Base-by-base conservation (phyloP, 2,797 vertebrate genomes). In the Distichodus sexfasciatus region DNA sequence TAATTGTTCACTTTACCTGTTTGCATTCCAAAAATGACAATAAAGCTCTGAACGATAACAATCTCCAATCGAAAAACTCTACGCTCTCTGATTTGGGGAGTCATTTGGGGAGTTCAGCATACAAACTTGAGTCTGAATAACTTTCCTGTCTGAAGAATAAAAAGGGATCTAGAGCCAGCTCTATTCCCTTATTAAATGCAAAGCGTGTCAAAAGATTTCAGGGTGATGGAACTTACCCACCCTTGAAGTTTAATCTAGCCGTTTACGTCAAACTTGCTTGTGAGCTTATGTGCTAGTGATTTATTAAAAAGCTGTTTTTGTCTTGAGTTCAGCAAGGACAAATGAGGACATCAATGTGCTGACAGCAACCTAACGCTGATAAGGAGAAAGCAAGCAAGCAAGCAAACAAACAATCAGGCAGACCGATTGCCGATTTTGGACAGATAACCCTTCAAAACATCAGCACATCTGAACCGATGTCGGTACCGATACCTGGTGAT, bases 231-330 rank as follows among this genome's bases (percentile, higher is more conserved):
- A 71, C 77, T 65, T 62, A 71, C 75, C 55, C 76, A 69, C 29
- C 75, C 58, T 85, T 82, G 79, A 81, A 70, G 68, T 76, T 76
- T 78, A 82, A 82, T 82, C 82, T 83, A 85, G 82, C 84, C 81
- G 82, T 87, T 82, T 84, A 83, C 82, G 82, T 81, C 78, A 79
- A 72, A 76, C 71, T 78, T 79, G 76, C 72, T 77, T 81, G 69
- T 5, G 9, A 35, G 76, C 79, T 72, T 73, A 77, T 60, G 81
- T 77, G 71, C 77, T 66, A 38, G 33, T 38, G 33, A 57, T 38
- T 38, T 57, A 38, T 57, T 63, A 69, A 77, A 57, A 31, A 36
- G 3, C 54, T 44, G 17, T 64, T 80, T 58, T 48, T 74, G 2
- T 50, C 54, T 48, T 50, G 4, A 61, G 71, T 82, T 86, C 31